Evolutionary conservation across 2,888 invertebrate species (phyloP), one percentile per base, ranked within the genome.

Genomic region (Phymatocera aterrima): DNA sequence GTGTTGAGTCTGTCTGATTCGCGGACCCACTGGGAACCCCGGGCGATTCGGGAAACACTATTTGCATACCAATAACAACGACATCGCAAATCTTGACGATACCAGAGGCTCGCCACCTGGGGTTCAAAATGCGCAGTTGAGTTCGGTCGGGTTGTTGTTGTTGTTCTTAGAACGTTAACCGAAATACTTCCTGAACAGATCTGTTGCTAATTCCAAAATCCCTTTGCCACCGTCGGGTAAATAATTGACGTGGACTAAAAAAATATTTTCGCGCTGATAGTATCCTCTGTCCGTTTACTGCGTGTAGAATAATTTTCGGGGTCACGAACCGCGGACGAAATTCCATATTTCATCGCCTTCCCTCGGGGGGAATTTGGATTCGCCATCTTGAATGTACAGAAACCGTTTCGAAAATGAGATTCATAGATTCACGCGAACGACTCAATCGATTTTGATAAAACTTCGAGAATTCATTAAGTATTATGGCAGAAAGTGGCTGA

Each of bases 41-140:
- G 43, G 28, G 60, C 75, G 43, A 57, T 60, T 43, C 51, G 10
- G 57, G 57, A 57, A 24, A 75, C 75, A 60, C 75, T 75, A 75
- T 75, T 75, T 75, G 40, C 75, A 75, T 75, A 75, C 75, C 54
- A 75, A 75, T 60, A 75, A 57, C 75, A 72, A 48, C 72, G 51
- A 70, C 31, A n/a, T 72, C 34, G 31, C 75, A 43, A 60, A 75
- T 60, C 57, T 75, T 60, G 57, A 37, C 57, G 34, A 57, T 40
- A 43, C 51, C 75, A 40, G 40, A 57, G 57, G 12, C n/a, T 51
- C 18, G 34, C 34, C 48, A 18, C 37, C 40, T n/a, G 43, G 40
- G 40, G 43, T 75, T 57, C 57, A n/a, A 43, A 34, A 57, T 40
- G 21, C 57, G 37, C 3, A 43, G 18, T 28, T 37, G n/a, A 40